Evolutionary conservation across 92 coral and sea anemone genomes (phyloP), one percentile per base, ranked within the genome.

Genomic region (Metridium senile): DNA sequence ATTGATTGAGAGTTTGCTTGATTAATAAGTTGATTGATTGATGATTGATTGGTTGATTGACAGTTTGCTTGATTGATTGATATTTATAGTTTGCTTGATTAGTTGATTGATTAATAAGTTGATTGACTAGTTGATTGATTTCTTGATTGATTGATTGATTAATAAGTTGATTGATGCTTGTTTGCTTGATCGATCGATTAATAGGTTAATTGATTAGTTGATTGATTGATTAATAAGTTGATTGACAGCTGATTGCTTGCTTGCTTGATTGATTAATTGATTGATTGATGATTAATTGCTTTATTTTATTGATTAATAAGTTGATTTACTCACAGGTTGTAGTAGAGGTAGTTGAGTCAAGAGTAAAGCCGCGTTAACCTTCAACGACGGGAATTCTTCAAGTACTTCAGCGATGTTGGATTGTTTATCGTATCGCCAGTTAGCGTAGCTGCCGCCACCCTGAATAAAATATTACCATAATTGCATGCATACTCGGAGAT

Each of bases 361-460:
- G 3, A 96, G 81, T 54, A 96, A 56, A 64, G 75, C 88, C n/a
- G 97, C 97, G 52, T 91, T 82, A 69, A 89, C 93, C 58, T 86
- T 84, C 2, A 95, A 45, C 3, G 99, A 92, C 16, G 97, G 74
- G 52, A 87, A 85, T 27, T 95, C 97, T 54, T 95, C 76, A 1
- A 95, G 78, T n/a, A 92, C 93, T 57, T 95, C 99, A 17, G 93
- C 97, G 58, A 95, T 87, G 83, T 92, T 95, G 28, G 92, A 83
- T 67, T 91, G 93, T 26, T 93, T 95, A 74, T 87, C 91, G 49
- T 92, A 89, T 47, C 86, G 89, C 99, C 99, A 95, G 81, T 95
- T 94, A 67, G 92, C 99, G 80, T 95, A 95, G n/a, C 79, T 84
- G 10, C 87, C 68, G 31, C 90, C 97, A 31, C 99, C 99, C 99